Evolutionary conservation across 1,140 invertebrate species (phyloP).

Genomic region (Magallana gigas): DNA sequence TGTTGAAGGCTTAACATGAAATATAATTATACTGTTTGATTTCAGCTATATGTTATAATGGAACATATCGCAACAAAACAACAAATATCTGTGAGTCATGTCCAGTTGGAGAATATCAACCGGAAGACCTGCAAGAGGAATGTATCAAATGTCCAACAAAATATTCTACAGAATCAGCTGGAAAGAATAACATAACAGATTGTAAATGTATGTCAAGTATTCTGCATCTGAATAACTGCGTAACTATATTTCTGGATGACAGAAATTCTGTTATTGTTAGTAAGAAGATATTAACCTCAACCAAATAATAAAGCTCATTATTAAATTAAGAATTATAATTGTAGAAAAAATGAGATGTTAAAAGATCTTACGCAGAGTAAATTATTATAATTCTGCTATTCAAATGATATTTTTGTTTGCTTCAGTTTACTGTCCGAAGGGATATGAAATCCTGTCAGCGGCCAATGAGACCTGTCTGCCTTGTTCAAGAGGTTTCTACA

Average conservation of each 20-base stretch:
- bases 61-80: slow-evolving; percentile 46
- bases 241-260: too few relatives aligned
- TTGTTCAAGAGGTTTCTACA: slow-evolving; percentile 46
- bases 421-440: slow-evolving; percentile 46
- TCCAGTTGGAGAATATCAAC: slow-evolving; percentile 53
- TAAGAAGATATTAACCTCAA: too few relatives aligned
- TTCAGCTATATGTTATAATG: slow-evolving; percentile 47
- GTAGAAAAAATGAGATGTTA: too few relatives aligned
- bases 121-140: slow-evolving; percentile 39
- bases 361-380: too few relatives aligned
- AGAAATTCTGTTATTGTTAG: too few relatives aligned
- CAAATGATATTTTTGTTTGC: background rate
- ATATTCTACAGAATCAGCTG: slow-evolving; percentile 52
- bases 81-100: slow-evolving; percentile 53
- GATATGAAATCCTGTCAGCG: slow-evolving; percentile 34
- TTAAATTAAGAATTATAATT: background rate
- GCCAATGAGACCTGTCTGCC: background rate
- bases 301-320: background rate
- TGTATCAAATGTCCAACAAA: slow-evolving; percentile 41
- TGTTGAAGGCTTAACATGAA: too few relatives aligned
- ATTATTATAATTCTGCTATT: too few relatives aligned
- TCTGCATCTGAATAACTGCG: background rate
- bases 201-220: slow-evolving; percentile 55
- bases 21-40: background rate
- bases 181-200: slow-evolving; percentile 32